Evolutionary conservation across 2,888 invertebrate species (phyloP).

Genomic region (Quadriops clusia): DNA sequence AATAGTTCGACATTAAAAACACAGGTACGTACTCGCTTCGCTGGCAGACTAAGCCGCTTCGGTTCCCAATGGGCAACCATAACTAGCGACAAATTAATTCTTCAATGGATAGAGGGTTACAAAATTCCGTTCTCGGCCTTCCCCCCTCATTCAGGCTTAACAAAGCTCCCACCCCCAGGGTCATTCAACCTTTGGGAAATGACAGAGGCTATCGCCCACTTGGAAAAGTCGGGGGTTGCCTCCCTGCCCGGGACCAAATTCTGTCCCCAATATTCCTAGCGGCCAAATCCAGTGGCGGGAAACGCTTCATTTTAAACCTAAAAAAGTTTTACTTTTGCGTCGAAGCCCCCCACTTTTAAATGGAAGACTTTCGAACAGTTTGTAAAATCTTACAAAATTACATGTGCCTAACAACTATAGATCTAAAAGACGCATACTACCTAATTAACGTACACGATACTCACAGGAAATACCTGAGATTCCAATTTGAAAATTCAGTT

Average conservation of each 20-base stretch:
- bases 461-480: slow-evolving; percentile 17
- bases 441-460: slow-evolving; percentile 15
- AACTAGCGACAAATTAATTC: slow-evolving; percentile 3
- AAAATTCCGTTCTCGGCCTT: slow-evolving; percentile 2
- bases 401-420: slow-evolving; percentile 12
- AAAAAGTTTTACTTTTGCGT: slow-evolving; percentile 18
- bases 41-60: no score
- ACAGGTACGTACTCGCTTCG: no score
- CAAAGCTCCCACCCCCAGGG: no score
- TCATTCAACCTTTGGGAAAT: no score
- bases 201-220: no score
- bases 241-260: no score
- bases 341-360: slow-evolving; percentile 19
- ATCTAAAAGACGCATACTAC: slow-evolving; percentile 17
- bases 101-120: not conserved
- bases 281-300: no score
- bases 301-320: slow-evolving; percentile 19
- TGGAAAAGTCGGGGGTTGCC: no score
- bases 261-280: no score
- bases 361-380: slow-evolving; percentile 19
- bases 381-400: slow-evolving; percentile 14
- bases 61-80: no score
- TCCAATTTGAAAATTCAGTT: slow-evolving; percentile 14
- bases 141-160: no score
- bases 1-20: no score